These are phyloP conservation scores for Drosophila falleni DNA, from an alignment of 2,888 invertebrate genomes.

Conservation along the genomic window DNA sequence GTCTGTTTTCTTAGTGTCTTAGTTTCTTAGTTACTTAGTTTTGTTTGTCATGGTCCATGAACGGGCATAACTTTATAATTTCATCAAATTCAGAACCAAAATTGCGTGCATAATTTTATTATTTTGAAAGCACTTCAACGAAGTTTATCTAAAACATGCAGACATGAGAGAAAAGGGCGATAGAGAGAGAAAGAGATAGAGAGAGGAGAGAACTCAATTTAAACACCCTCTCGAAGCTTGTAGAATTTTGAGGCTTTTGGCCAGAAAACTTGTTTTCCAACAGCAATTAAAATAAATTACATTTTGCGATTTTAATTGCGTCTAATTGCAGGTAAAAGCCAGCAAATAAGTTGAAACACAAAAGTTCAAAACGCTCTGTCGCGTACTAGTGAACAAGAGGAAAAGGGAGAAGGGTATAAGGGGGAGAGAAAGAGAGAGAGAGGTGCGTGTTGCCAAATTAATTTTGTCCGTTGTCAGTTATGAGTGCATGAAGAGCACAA, in stretches of 20 bases:
- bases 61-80: slow-evolving; percentile 67
- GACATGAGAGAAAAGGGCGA: slow-evolving; percentile 20
- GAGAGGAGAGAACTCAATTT: slow-evolving; percentile 1
- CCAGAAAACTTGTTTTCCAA: slow-evolving; percentile 72
- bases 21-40: background rate
- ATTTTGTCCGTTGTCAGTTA: slow-evolving; percentile 74
- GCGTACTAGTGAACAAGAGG: slow-evolving; percentile 12
- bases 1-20: background rate
- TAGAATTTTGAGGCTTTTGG: slow-evolving; percentile 64
- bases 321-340: slow-evolving; percentile 79
- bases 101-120: slow-evolving; percentile 77
- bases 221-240: slow-evolving; percentile 12
- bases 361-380: slow-evolving; percentile 58
- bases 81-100: slow-evolving; percentile 72
- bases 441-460: slow-evolving; percentile 50
- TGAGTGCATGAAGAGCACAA: slow-evolving; percentile 46
- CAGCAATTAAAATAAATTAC: slow-evolving; percentile 80
- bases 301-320: slow-evolving; percentile 77
- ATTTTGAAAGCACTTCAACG: slow-evolving; percentile 73
- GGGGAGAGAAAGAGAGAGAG: background rate
- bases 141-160: slow-evolving; percentile 73
- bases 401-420: too few relatives aligned
- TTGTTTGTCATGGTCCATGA: slow-evolving; percentile 6
- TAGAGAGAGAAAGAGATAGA: too few relatives aligned
- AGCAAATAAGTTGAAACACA: slow-evolving; percentile 69